Evolutionary conservation across 2,797 vertebrate genomes (phyloP).

Genomic region (Nannoperca australis): DNA sequence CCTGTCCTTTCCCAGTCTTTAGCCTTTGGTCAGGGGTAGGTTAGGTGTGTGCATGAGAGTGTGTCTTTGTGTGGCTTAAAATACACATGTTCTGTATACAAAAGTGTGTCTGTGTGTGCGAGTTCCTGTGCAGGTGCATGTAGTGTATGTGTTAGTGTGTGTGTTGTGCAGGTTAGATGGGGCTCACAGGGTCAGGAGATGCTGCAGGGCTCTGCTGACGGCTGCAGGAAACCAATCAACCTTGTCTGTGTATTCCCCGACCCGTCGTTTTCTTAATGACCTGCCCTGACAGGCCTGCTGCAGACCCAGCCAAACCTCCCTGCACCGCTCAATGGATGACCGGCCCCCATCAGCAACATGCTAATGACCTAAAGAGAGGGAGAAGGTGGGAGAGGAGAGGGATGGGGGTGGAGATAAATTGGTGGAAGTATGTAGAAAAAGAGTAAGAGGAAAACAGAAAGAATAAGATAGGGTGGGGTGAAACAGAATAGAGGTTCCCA

Average conservation of each 20-base stretch:
- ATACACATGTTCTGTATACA: constrained; percentile 2
- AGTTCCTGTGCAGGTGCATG: constrained; percentile 49
- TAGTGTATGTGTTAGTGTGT: constrained; percentile 21
- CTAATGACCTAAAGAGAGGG: constrained; percentile 75
- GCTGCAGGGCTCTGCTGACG: constrained; percentile 83
- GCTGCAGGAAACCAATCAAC: constrained; percentile 85
- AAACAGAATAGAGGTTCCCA: constrained; percentile 25
- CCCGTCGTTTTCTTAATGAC: constrained; percentile 85
- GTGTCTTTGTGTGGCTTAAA: neutral
- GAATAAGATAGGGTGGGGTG: constrained; percentile 15
- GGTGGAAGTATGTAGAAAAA: constrained; percentile 23
- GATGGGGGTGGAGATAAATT: constrained; percentile 3
- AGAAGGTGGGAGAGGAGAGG: neutral
- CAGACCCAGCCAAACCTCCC: constrained; percentile 72
- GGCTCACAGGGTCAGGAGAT: constrained; percentile 76
- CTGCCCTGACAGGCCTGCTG: constrained; percentile 81
- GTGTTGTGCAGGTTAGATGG: constrained; percentile 66
- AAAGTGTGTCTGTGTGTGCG: constrained; percentile 27
- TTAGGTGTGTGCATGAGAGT: neutral
- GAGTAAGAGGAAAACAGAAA: constrained; percentile 22
- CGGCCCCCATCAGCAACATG: constrained; percentile 83
- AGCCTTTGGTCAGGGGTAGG: constrained; percentile 37
- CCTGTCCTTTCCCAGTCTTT: constrained; percentile 32
- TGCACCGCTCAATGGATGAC: constrained; percentile 76
- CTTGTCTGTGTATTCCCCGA: constrained; percentile 84